Percentiles rank a stretch among this genome's conserved stretches.
Conservation (phyloP, 2,113 vertebrate genomes). For the Agapornis roseicollis region DNA sequence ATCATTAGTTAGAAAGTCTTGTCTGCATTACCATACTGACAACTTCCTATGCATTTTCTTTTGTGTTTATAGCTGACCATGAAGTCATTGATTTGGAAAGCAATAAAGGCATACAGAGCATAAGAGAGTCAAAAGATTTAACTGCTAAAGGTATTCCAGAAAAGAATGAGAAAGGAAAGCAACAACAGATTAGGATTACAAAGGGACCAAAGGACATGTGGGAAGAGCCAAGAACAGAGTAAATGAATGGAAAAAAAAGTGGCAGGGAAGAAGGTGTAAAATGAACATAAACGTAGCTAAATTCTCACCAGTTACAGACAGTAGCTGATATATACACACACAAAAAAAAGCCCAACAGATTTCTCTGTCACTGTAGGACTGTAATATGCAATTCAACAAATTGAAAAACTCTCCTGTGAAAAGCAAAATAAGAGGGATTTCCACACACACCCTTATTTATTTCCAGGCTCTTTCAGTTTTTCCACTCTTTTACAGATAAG, state of each 20-base stretch:
- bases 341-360: background rate
- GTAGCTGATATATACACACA: background rate
- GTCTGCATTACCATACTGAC: background rate
- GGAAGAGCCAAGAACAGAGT: background rate
- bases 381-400: background rate
- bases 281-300: background rate
- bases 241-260: background rate
- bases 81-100: background rate
- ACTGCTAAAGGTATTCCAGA: background rate
- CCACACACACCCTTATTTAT: background rate
- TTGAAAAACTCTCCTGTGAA: background rate
- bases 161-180: background rate
- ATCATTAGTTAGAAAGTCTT: background rate
- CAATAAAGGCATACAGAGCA: background rate
- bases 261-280: background rate
- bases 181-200: background rate
- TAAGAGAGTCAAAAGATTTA: background rate
- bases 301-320: background rate
- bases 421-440: background rate
- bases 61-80: background rate
- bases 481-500: background rate
- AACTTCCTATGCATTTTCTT: background rate
- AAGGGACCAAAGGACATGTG: background rate
- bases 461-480: background rate
- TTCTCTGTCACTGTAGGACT: background rate